These are phyloP conservation scores for Heliangelus exortis DNA, from an alignment of 2,797 vertebrate genomes.

Conservation along the genomic window DNA sequence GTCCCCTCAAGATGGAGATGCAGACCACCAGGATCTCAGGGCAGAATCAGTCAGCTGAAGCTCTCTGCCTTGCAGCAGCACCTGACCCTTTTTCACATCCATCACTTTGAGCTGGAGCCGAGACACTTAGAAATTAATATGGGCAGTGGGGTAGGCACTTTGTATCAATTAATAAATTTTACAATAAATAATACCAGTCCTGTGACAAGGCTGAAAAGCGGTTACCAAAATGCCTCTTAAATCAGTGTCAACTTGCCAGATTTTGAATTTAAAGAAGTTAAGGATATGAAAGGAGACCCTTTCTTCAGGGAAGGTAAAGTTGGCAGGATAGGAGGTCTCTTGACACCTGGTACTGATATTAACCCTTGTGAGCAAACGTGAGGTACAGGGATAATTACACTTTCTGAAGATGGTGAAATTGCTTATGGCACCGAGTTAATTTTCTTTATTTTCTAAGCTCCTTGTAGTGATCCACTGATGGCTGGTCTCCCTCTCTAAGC, in stretches of 20 bases:
- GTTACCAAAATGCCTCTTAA: neutral
- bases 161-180: neutral
- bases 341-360: neutral
- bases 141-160: neutral
- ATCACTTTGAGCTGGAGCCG: rapidly evolving
- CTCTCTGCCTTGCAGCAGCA: neutral
- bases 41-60: neutral
- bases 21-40: neutral
- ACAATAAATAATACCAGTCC: neutral
- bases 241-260: neutral
- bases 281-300: neutral
- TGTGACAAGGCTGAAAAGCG: neutral
- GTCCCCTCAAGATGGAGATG: neutral
- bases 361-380: rapidly evolving
- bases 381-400: neutral
- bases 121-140: neutral
- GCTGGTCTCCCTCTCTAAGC: neutral
- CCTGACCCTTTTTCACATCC: neutral
- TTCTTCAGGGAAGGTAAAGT: neutral
- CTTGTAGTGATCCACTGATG: neutral
- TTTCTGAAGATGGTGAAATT: neutral
- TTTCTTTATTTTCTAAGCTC: conserved; percentile 16
- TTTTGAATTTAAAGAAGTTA: neutral
- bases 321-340: neutral
- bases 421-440: neutral